Percentiles rank a stretch among this genome's conserved stretches.
These are phyloP conservation scores for Melanerpes aurifrons DNA, from an alignment of 2,113 vertebrate genomes.

Conservation along the genomic window DNA sequence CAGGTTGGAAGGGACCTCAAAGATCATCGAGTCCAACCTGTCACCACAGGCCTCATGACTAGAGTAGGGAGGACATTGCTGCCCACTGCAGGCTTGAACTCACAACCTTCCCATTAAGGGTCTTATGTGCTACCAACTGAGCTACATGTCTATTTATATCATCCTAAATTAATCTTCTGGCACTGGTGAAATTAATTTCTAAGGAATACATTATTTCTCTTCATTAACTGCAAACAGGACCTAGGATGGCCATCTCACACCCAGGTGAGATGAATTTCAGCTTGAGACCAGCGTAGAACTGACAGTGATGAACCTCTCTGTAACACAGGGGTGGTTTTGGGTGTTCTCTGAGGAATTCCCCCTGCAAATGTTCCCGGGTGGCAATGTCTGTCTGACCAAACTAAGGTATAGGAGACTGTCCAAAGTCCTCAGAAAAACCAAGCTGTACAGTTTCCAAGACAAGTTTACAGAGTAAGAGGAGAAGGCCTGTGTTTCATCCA, in stretches of 20 bases:
- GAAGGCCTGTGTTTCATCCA: neutral
- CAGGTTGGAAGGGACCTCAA: too few species aligned
- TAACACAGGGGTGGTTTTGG: neutral
- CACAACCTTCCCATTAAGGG: too few species aligned
- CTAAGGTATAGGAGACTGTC: neutral
- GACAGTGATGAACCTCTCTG: fast-evolving
- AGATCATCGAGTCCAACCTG: too few species aligned
- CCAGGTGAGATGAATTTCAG: neutral
- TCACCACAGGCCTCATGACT: too few species aligned
- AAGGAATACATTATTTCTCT: neutral
- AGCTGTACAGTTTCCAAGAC: neutral
- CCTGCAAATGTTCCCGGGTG: neutral
- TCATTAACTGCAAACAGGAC: neutral
- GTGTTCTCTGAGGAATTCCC: neutral
- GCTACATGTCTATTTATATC: too few species aligned
- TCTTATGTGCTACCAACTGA: too few species aligned
- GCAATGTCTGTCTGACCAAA: neutral
- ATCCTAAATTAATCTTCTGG: neutral
- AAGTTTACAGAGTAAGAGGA: fast-evolving
- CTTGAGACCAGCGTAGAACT: neutral
- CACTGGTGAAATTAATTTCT: neutral
- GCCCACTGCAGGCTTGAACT: too few species aligned
- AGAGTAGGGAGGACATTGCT: too few species aligned
- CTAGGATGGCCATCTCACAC: neutral
- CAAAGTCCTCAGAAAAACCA: neutral